Evolutionary conservation across 1,140 invertebrate species (phyloP).

Genomic region (Achroia grisella): DNA sequence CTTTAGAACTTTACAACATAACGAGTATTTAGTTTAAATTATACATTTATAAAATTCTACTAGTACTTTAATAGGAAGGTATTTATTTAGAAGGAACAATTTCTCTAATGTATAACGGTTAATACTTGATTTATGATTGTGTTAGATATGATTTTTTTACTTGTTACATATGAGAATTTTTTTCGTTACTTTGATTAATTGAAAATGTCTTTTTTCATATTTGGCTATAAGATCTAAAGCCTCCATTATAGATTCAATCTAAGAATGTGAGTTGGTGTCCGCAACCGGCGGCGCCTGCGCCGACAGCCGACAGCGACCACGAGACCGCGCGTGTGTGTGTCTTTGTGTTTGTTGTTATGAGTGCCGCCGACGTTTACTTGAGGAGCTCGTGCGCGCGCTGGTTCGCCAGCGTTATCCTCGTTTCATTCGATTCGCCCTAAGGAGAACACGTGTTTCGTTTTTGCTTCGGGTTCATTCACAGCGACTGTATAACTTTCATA

Average conservation of each 20-base stretch:
- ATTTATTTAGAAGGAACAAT: no score
- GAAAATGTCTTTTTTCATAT: no score
- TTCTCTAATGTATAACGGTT: no score
- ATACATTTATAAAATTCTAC: no score
- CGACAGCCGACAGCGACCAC: conserved; percentile 24
- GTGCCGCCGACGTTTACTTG: conserved; percentile 77
- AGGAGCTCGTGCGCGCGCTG: conserved; percentile 88
- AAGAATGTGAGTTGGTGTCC: conserved; percentile 3
- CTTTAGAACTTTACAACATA: no score
- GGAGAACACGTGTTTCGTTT: conserved; percentile 54
- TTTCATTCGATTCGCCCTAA: conserved; percentile 82
- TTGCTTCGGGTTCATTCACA: conserved; percentile 28
- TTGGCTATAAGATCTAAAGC: neutral
- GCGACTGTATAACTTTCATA: conserved; percentile 17
- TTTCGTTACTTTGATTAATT: no score
- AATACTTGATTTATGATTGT: no score
- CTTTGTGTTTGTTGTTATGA: conserved; percentile 38
- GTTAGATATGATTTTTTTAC: no score
- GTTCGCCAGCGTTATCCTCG: conserved; percentile 89
- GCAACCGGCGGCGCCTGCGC: conserved; percentile 23
- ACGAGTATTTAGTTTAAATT: no score
- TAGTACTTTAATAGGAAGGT: no score
- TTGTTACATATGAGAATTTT: no score
- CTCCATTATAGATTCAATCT: neutral
- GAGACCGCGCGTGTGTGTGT: conserved; percentile 47